Percentiles rank a stretch among this genome's conserved stretches.
Conservation (phyloP, 2,888 invertebrate genomes). For the Micropterix aruncella region DNA sequence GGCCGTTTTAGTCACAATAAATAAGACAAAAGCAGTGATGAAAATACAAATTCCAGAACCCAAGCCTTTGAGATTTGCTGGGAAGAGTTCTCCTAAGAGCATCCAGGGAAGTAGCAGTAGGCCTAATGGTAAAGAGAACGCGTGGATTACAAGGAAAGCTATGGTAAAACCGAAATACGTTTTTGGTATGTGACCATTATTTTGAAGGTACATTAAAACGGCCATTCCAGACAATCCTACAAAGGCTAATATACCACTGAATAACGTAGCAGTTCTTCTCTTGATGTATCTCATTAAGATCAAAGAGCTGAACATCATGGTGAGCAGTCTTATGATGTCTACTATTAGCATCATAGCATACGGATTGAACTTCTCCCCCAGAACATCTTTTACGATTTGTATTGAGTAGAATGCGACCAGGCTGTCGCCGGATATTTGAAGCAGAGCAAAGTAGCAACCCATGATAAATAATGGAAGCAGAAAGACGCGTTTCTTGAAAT, state of each 20-base stretch:
- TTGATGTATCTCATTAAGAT: not conserved
- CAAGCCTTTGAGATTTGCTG: not conserved
- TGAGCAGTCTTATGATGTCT: not conserved
- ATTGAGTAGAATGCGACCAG: not conserved
- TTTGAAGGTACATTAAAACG: not conserved
- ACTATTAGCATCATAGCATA: not conserved
- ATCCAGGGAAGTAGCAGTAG: not conserved
- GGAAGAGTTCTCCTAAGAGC: not conserved
- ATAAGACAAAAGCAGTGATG: not conserved
- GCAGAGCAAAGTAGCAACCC: not conserved
- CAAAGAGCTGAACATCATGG: not conserved
- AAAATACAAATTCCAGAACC: not conserved
- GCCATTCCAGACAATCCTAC: not conserved
- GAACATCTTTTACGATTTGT: not conserved
- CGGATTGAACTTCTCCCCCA: not conserved
- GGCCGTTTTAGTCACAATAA: not conserved
- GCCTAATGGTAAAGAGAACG: not conserved
- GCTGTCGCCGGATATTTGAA: not conserved
- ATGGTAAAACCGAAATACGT: not conserved
- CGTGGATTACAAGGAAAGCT: not conserved
- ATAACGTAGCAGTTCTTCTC: not conserved
- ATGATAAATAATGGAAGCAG: not conserved
- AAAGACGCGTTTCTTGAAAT: not conserved
- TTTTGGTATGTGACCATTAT: not conserved
- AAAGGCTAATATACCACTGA: not conserved